phyloP scores from a whole-genome alignment of 2,113 vertebrate genomes.

The Symphodus melops region DNA sequence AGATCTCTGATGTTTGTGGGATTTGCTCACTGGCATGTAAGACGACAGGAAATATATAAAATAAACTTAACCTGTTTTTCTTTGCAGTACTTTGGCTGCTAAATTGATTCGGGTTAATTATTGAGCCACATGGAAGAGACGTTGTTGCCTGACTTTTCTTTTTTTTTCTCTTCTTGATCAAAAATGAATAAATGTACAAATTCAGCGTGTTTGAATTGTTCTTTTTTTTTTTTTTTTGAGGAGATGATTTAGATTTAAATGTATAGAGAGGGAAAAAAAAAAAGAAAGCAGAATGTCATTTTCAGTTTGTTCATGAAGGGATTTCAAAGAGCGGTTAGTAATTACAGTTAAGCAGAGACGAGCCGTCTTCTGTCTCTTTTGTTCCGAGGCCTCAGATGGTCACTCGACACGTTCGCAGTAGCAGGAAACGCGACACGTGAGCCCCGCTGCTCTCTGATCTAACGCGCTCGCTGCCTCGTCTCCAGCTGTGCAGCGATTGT shows the following conservation, averaged over 20 bases:
- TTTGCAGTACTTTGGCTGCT: conserved; percentile 40
- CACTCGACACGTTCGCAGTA: conserved; percentile 36
- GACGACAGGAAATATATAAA: conserved; percentile 55
- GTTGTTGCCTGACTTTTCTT: conserved; percentile 29
- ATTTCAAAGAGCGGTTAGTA: not conserved
- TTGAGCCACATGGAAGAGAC: conserved; percentile 25
- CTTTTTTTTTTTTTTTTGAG: conserved; percentile 1
- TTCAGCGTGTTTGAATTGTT: not conserved
- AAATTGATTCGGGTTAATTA: conserved; percentile 56
- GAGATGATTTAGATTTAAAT: not conserved
- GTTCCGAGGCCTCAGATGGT: conserved; percentile 55
- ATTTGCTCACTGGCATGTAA: conserved; percentile 62
- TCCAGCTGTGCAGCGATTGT: conserved; percentile 66
- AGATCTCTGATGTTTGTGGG: conserved; percentile 72
- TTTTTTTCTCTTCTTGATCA: conserved; percentile 2
- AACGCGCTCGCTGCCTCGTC: conserved; percentile 38
- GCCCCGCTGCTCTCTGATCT: conserved; percentile 55
- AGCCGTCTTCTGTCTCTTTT: conserved; percentile 29
- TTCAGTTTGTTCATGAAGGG: not conserved
- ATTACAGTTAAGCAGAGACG: conserved; percentile 13
- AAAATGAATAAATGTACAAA: conserved; percentile 1
- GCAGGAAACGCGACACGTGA: conserved; percentile 55
- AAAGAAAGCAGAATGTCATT: not conserved
- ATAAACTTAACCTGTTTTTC: conserved; percentile 62
- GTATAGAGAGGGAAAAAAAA: no score